phyloP scores from a whole-genome alignment of 1,140 invertebrate genomes.

The Pinna nobilis region DNA sequence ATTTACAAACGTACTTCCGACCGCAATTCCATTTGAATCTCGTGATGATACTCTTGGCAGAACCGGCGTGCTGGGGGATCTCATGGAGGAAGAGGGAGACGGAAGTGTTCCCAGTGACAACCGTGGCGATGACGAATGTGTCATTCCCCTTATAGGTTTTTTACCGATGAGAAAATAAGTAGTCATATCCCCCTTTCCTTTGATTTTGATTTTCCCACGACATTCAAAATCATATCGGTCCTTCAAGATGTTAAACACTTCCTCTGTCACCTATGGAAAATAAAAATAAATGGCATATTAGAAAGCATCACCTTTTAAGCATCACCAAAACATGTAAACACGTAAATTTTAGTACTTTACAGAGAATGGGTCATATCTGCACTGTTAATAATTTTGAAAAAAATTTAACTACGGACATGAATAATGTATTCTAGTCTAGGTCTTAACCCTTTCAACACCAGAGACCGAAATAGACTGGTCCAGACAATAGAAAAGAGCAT shows the following conservation, averaged over 20 bases:
- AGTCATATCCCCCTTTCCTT: conserved; percentile 93
- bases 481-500: too few species aligned
- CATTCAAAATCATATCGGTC: conserved; percentile 90
- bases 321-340: too few species aligned
- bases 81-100: background rate
- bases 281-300: background rate
- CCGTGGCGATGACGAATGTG: conserved; percentile 26
- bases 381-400: too few species aligned
- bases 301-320: too few species aligned
- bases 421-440: too few species aligned
- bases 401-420: too few species aligned
- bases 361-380: too few species aligned
- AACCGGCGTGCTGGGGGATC: conserved; percentile 34
- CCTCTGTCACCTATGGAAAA: conserved; percentile 75
- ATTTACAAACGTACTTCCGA: too few species aligned
- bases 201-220: conserved; percentile 91
- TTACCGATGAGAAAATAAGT: conserved; percentile 86
- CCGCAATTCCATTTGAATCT: conserved; percentile 15
- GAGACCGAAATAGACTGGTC: too few species aligned
- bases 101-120: conserved; percentile 8
- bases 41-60: conserved; percentile 30
- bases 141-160: conserved; percentile 9
- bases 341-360: too few species aligned
- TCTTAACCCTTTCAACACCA: too few species aligned
- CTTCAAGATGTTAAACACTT: conserved; percentile 61